These are phyloP conservation scores for Acanthis flammea DNA, from an alignment of 2,797 vertebrate species.

Conservation along the genomic window DNA sequence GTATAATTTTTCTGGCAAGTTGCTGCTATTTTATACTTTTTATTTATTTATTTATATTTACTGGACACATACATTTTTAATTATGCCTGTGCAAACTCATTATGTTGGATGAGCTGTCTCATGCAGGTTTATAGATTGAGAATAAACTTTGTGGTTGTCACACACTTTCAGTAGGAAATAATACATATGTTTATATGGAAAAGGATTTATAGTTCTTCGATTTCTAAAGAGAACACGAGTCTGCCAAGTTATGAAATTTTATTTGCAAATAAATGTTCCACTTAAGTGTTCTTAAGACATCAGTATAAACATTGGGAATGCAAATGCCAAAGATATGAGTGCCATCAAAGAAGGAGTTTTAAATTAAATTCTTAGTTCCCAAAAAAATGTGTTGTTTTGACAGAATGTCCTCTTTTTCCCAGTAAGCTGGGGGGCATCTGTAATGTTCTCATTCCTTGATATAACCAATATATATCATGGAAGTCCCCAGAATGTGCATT, in stretches of 20 bases:
- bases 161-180: constrained; percentile 43
- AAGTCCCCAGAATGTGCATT: not conserved
- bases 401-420: not conserved
- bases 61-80: not conserved
- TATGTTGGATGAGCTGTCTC: constrained; percentile 16
- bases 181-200: constrained; percentile 53
- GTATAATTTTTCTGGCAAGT: not conserved
- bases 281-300: constrained; percentile 32
- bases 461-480: not conserved
- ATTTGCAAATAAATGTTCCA: constrained; percentile 64
- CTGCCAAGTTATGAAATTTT: constrained; percentile 65
- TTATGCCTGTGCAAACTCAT: constrained; percentile 1
- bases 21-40: not conserved
- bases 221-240: constrained; percentile 8
- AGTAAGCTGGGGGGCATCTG: constrained; percentile 6
- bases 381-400: constrained; percentile 12
- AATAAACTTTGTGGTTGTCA: constrained; percentile 61
- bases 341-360: constrained; percentile 16
- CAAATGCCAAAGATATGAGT: constrained; percentile 37
- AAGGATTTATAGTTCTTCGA: constrained; percentile 45
- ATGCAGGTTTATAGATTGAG: constrained; percentile 40
- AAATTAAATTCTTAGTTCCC: constrained; percentile 38
- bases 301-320: constrained; percentile 44
- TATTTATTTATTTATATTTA: constrained; percentile 19
- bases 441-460: constrained; percentile 2